phyloP scores from a whole-genome alignment of 2,797 vertebrate species.

The Sternotherus odoratus region DNA sequence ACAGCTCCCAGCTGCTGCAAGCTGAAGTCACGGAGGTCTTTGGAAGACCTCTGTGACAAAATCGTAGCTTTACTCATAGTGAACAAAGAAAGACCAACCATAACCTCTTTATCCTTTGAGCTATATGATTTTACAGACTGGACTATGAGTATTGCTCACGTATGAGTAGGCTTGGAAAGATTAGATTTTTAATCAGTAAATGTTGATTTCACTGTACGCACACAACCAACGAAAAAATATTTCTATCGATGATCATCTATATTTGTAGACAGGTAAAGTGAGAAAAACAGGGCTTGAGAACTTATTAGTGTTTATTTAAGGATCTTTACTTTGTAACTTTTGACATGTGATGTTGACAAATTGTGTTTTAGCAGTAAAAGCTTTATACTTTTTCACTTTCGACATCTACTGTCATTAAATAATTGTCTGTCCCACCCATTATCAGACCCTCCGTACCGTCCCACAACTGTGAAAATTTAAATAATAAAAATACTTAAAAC shows the following conservation, averaged over 20 bases:
- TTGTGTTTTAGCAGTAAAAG: neutral
- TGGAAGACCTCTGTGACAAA: too few species aligned
- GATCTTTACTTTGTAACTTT: neutral
- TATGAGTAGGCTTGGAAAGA: neutral
- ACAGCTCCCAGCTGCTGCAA: too few species aligned
- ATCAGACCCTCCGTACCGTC: neutral
- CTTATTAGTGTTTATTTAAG: neutral
- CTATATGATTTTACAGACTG: neutral
- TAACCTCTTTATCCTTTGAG: neutral
- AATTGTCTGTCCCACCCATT: neutral
- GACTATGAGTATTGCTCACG: slow-evolving; percentile 21
- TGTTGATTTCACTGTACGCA: neutral
- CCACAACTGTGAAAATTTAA: neutral
- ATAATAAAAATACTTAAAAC: neutral
- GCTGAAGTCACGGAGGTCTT: too few species aligned
- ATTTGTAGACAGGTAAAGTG: neutral
- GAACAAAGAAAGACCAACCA: neutral
- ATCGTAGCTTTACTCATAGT: neutral
- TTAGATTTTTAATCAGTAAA: neutral
- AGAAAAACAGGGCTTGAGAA: neutral
- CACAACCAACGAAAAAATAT: neutral
- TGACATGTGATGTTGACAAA: neutral
- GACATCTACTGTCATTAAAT: neutral
- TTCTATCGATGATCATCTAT: neutral
- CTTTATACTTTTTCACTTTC: neutral